phyloP scores from a whole-genome alignment of 2,797 vertebrate species.

The Macropus fuliginosus region DNA sequence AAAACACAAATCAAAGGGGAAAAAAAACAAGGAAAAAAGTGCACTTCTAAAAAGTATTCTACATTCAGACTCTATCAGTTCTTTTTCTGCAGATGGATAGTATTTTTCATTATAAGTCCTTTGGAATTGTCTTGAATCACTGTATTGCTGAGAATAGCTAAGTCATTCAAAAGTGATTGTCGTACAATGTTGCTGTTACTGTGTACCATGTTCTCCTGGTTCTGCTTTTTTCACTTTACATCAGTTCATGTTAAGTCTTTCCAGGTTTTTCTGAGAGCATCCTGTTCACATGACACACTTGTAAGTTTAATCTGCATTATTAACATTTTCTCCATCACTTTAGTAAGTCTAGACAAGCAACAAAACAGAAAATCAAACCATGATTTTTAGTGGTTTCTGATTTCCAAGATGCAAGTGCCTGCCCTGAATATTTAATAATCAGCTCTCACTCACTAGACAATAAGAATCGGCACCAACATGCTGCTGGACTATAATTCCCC shows the following conservation, averaged over 20 bases:
- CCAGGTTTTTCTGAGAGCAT: background rate
- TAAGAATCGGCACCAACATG: background rate
- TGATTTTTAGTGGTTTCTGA: background rate
- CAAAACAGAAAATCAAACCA: background rate
- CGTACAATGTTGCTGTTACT: background rate
- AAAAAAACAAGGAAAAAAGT: background rate
- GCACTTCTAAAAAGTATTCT: background rate
- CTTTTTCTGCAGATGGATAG: background rate
- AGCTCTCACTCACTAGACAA: background rate
- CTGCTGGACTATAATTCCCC: background rate
- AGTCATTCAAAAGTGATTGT: background rate
- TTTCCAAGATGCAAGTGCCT: background rate
- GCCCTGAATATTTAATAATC: background rate
- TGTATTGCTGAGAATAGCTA: background rate
- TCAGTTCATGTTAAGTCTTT: background rate
- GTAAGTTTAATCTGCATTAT: background rate
- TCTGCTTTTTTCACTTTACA: background rate
- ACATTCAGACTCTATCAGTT: background rate
- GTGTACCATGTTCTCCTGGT: background rate
- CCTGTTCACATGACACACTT: background rate
- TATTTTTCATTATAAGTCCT: background rate
- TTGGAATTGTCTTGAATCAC: background rate
- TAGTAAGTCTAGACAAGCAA: background rate
- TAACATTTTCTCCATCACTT: background rate
- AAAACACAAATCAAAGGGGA: background rate